These are phyloP conservation scores for Tinamus major DNA, from an alignment of 2,797 vertebrate species.

Conservation along the genomic window DNA sequence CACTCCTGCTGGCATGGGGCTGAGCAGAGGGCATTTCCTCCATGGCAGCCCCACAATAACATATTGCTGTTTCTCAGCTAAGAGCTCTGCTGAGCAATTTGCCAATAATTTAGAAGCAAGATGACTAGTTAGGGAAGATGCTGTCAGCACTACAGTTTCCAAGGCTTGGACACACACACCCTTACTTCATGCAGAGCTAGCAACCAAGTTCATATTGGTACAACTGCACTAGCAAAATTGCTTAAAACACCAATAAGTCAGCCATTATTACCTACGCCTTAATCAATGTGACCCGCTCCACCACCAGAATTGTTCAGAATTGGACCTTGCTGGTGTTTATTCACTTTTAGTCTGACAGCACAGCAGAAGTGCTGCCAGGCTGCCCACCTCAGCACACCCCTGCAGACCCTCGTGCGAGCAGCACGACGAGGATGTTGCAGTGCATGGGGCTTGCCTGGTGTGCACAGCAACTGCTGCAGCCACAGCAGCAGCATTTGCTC, in stretches of 20 bases:
- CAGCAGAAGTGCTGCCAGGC: background rate
- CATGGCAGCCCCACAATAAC: background rate
- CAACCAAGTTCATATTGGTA: background rate
- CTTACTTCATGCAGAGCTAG: background rate
- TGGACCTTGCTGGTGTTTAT: background rate
- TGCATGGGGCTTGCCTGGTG: no score
- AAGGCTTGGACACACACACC: background rate
- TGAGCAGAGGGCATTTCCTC: background rate
- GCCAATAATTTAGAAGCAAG: background rate
- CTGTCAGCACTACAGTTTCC: background rate
- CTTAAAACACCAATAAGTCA: background rate
- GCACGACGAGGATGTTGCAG: no score
- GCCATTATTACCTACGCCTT: background rate
- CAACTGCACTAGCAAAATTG: background rate
- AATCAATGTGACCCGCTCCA: background rate
- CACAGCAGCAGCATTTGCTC: conserved; percentile 18
- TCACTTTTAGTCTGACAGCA: background rate
- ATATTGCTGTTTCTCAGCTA: background rate
- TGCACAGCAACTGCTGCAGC: background rate
- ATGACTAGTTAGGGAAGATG: background rate
- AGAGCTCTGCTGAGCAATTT: background rate
- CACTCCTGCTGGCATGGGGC: background rate
- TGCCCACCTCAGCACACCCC: background rate
- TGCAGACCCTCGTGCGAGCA: background rate
- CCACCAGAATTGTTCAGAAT: background rate